phyloP scores from a whole-genome alignment of 2,113 vertebrate species.

The Struthidea cinerea region DNA sequence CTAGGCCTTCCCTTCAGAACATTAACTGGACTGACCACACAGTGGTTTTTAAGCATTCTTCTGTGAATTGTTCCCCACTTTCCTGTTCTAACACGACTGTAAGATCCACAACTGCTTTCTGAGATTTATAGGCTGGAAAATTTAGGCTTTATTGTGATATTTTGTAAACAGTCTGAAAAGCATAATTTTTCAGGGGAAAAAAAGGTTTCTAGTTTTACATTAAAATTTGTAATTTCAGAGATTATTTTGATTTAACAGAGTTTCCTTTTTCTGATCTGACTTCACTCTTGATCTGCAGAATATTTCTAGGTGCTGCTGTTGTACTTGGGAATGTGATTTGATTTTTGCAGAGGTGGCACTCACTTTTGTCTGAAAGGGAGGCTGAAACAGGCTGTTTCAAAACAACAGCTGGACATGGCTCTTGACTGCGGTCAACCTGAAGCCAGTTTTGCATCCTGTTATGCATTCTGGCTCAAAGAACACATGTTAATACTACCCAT shows the following conservation, averaged over 20 bases:
- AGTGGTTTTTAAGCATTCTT: background rate
- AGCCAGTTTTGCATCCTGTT: background rate
- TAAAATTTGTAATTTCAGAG: background rate
- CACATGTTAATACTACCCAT: accelerated
- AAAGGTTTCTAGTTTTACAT: background rate
- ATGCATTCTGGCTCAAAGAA: background rate
- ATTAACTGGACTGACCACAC: background rate
- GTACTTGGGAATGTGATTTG: background rate
- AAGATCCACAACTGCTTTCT: background rate
- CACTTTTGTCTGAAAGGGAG: background rate
- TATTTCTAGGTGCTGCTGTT: background rate
- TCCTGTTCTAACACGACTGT: background rate
- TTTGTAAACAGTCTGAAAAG: background rate
- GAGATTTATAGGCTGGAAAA: background rate
- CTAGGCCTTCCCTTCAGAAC: background rate
- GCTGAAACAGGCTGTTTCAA: background rate
- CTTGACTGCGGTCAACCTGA: background rate
- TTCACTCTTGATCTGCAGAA: background rate
- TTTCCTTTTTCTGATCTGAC: background rate
- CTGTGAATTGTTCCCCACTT: background rate
- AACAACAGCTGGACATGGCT: background rate
- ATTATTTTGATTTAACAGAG: background rate
- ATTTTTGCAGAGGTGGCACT: background rate
- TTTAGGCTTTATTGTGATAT: background rate
- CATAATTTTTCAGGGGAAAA: background rate